Evolutionary conservation across 2,797 vertebrate genomes (phyloP).

Genomic region (Coracias cyanogaster): DNA sequence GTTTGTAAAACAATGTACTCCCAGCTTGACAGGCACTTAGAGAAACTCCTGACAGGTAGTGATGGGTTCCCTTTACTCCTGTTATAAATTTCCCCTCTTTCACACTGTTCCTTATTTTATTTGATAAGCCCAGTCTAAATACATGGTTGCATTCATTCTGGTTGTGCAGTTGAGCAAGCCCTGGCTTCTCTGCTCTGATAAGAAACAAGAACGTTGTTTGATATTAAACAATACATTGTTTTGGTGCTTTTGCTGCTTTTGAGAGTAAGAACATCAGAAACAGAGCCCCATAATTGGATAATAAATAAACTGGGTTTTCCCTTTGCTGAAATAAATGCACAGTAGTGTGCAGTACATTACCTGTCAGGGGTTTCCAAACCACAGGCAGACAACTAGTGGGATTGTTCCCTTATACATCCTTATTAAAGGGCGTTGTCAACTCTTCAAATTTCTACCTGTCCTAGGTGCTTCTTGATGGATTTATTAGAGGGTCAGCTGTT

Average conservation of each 20-base stretch:
- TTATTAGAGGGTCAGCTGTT: neutral
- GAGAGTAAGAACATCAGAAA: neutral
- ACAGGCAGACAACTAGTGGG: neutral
- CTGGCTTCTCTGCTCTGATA: slow-evolving; percentile 6
- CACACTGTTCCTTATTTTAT: neutral
- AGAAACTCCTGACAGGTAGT: neutral
- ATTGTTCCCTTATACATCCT: neutral
- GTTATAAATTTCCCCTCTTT: neutral
- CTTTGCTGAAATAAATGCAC: neutral
- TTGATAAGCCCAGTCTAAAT: neutral
- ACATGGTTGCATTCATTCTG: neutral
- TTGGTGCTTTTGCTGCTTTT: slow-evolving; percentile 25
- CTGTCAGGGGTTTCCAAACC: neutral
- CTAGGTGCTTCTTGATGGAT: neutral
- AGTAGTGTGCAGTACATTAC: neutral
- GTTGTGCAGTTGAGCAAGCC: neutral
- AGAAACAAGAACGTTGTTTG: slow-evolving; percentile 56
- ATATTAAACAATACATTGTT: slow-evolving; percentile 46
- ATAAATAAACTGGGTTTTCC: slow-evolving; percentile 20
- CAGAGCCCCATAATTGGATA: neutral
- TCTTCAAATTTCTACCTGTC: neutral
- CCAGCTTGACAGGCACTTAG: neutral
- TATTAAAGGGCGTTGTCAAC: neutral
- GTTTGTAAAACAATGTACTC: neutral
- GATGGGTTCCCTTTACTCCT: neutral